A percentile compares a stretch with the other conserved stretches of the same genome.
Evolutionary conservation across 2,797 vertebrate species (phyloP).

Genomic region (Clarias pachynema): DNA sequence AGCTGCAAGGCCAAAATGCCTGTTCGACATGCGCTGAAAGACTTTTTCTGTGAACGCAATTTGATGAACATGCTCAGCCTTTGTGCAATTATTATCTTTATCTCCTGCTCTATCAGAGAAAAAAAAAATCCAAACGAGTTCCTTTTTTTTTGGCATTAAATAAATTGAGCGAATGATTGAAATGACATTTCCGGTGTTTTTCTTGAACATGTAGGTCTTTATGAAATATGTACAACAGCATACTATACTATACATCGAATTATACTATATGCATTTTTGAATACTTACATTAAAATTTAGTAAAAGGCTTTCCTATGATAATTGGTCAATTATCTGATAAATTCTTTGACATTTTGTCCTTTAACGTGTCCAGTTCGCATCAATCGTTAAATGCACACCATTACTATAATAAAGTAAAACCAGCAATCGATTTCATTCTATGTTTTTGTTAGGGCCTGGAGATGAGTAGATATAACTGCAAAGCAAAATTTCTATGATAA

Average conservation of each 20-base stretch:
- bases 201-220: background rate
- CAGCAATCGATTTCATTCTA: background rate
- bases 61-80: constrained; percentile 59
- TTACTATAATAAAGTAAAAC: background rate
- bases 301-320: background rate
- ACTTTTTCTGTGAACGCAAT: constrained; percentile 66
- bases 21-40: constrained; percentile 67
- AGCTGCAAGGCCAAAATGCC: constrained; percentile 52
- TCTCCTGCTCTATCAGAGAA: background rate
- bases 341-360: background rate
- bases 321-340: background rate
- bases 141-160: constrained; percentile 6
- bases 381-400: background rate
- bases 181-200: constrained; percentile 28
- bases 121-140: background rate
- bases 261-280: background rate
- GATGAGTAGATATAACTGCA: constrained; percentile 24
- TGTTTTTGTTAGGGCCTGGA: constrained; percentile 6
- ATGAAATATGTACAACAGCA: constrained; percentile 5
- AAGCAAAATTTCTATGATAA: constrained; percentile 10
- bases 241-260: background rate
- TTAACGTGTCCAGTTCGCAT: no score
- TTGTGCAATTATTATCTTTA: constrained; percentile 60
- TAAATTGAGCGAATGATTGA: constrained; percentile 33
- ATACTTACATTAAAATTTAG: background rate